Percentiles rank a stretch among this genome's conserved stretches.
Evolutionary conservation across 2,113 vertebrate genomes (phyloP).

Genomic region (Fregetta grallaria): DNA sequence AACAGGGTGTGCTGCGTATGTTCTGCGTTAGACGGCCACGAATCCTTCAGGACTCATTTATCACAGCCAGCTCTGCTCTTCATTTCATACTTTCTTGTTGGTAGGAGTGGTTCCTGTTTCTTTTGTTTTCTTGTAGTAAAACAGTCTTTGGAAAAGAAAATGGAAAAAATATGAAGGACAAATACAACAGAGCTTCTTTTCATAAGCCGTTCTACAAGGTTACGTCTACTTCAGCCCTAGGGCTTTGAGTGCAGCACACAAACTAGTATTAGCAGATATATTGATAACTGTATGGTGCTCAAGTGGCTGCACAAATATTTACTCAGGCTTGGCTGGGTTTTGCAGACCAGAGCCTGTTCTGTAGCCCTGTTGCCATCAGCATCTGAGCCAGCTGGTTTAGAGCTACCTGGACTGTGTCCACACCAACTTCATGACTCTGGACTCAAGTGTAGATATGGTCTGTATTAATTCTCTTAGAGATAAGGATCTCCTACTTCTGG

Average conservation of each 20-base stretch:
- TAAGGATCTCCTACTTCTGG: not conserved
- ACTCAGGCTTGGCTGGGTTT: not conserved
- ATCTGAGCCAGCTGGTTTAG: not conserved
- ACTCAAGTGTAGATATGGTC: not conserved
- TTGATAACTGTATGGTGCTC: not conserved
- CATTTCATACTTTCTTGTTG: not conserved
- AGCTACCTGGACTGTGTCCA: not conserved
- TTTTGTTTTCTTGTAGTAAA: not conserved
- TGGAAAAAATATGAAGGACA: not conserved
- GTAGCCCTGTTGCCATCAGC: not conserved
- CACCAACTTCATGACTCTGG: not conserved
- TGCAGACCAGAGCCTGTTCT: not conserved
- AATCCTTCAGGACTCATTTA: not conserved
- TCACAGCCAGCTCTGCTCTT: not conserved
- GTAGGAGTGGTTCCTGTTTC: not conserved
- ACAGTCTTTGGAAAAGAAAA: not conserved
- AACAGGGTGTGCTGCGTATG: rapidly evolving
- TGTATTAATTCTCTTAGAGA: not conserved
- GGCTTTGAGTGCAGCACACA: not conserved
- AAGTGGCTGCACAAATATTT: not conserved
- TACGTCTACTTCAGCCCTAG: not conserved
- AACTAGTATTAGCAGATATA: not conserved
- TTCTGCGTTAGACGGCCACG: not conserved
- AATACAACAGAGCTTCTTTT: not conserved
- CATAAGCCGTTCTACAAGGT: not conserved